A percentile compares a stretch with the other conserved stretches of the same genome.
phyloP scores from a whole-genome alignment of 2,797 vertebrate genomes.

The Gephyroberyx darwinii region DNA sequence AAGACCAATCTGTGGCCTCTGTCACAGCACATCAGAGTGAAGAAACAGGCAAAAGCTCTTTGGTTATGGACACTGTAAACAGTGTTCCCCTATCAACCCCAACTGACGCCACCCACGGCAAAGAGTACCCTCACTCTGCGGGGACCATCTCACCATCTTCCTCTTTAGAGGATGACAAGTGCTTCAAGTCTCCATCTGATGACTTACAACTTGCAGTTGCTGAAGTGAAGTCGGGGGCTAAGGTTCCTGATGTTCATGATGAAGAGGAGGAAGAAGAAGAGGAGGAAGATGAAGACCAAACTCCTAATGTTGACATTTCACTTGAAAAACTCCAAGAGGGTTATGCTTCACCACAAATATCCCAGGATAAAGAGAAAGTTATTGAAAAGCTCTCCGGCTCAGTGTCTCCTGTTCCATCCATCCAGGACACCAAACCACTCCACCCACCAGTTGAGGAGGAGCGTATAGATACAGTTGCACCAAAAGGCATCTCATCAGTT shows the following conservation, averaged over 20 bases:
- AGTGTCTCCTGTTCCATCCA: constrained; percentile 51
- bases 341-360: constrained; percentile 74
- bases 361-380: constrained; percentile 66
- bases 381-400: constrained; percentile 43
- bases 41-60: constrained; percentile 88
- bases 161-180: constrained; percentile 94
- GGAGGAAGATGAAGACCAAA: constrained; percentile 86
- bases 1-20: constrained; percentile 93
- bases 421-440: constrained; percentile 60
- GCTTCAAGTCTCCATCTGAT: constrained; percentile 89
- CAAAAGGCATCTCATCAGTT: constrained; percentile 66
- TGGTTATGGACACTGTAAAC: constrained; percentile 85
- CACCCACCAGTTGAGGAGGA: constrained; percentile 69
- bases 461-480: constrained; percentile 54
- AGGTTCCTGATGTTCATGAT: constrained; percentile 62
- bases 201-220: constrained; percentile 84
- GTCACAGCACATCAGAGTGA: constrained; percentile 88
- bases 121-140: constrained; percentile 90
- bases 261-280: constrained; percentile 82
- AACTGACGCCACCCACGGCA: constrained; percentile 85
- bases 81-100: constrained; percentile 85
- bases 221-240: constrained; percentile 76
- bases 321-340: constrained; percentile 85
- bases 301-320: constrained; percentile 84
- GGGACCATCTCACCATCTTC: constrained; percentile 96